These are phyloP conservation scores for Stigmatopora nigra DNA, from an alignment of 2,113 vertebrate species.

Conservation along the genomic window DNA sequence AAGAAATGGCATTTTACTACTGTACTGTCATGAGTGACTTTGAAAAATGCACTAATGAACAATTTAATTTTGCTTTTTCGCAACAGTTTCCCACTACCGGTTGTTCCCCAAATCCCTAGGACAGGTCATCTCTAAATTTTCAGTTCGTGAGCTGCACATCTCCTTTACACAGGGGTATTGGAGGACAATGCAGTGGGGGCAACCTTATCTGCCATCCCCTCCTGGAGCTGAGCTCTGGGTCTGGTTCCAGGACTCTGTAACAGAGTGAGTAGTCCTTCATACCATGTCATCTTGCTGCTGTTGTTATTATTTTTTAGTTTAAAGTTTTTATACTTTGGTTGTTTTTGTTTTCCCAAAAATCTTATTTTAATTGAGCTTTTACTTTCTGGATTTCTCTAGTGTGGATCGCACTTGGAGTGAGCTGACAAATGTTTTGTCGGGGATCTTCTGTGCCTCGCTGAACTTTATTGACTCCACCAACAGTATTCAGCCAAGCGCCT, in stretches of 20 bases:
- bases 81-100: constrained; percentile 86
- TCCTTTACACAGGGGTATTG: constrained; percentile 87
- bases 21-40: no score
- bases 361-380: not conserved
- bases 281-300: not conserved
- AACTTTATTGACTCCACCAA: constrained; percentile 99
- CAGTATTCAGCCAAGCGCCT: constrained; percentile 89
- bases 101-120: constrained; percentile 94
- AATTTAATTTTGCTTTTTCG: constrained; percentile 3
- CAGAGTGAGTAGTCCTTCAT: constrained; percentile 75
- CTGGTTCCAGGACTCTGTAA: constrained; percentile 90
- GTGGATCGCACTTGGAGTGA: constrained; percentile 92
- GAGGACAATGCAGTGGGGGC: constrained; percentile 89
- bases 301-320: not conserved
- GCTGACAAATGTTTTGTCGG: constrained; percentile 90
- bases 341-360: not conserved
- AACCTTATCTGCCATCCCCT: constrained; percentile 83
- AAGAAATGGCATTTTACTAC: no score
- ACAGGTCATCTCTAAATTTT: constrained; percentile 87
- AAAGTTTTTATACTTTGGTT: not conserved
- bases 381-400: constrained; percentile 56
- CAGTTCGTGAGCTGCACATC: constrained; percentile 85
- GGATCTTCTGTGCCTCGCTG: constrained; percentile 95
- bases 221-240: constrained; percentile 82
- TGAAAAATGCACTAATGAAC: not conserved